Conservation (phyloP, 2,888 invertebrate genomes). For the Melieria crassipennis region DNA sequence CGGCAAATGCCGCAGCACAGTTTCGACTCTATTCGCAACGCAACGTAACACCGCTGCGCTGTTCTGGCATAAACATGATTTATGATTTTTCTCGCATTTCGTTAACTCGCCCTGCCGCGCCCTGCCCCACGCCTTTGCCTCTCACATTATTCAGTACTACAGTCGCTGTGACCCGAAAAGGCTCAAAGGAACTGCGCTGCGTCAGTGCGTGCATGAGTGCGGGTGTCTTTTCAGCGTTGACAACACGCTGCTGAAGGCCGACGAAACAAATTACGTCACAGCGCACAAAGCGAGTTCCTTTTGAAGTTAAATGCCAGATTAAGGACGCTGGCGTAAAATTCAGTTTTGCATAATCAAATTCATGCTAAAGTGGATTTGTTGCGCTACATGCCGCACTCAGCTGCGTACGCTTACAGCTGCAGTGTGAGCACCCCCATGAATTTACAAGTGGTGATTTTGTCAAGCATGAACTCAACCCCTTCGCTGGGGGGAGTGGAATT, state of each 20-base stretch:
- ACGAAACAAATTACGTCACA: conserved; percentile 37
- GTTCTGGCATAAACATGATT: conserved; percentile 41
- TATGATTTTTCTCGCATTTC: conserved; percentile 40
- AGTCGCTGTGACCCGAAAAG: conserved; percentile 37
- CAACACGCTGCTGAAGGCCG: too few relatives aligned
- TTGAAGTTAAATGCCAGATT: conserved; percentile 36
- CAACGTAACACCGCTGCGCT: conserved; percentile 15
- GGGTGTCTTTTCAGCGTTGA: background rate
- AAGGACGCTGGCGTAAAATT: conserved; percentile 30
- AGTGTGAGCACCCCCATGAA: conserved; percentile 27
- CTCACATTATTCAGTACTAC: conserved; percentile 1
- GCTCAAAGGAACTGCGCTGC: conserved; percentile 18
- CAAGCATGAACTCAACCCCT: too few relatives aligned
- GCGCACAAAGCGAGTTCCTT: conserved; percentile 28
- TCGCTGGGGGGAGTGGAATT: too few relatives aligned
- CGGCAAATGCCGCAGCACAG: background rate
- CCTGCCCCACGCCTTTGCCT: background rate
- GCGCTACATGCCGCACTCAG: conserved; percentile 9
- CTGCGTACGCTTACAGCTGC: background rate
- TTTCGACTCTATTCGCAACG: conserved; percentile 22
- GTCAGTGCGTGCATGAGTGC: conserved; percentile 1
- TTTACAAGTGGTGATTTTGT: conserved; percentile 29
- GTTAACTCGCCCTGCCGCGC: conserved; percentile 9
- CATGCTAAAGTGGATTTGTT: conserved; percentile 31
- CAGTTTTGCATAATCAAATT: conserved; percentile 34